Evolutionary conservation across 2,797 vertebrate species (phyloP).

Genomic region (Anomalospiza imberbis): DNA sequence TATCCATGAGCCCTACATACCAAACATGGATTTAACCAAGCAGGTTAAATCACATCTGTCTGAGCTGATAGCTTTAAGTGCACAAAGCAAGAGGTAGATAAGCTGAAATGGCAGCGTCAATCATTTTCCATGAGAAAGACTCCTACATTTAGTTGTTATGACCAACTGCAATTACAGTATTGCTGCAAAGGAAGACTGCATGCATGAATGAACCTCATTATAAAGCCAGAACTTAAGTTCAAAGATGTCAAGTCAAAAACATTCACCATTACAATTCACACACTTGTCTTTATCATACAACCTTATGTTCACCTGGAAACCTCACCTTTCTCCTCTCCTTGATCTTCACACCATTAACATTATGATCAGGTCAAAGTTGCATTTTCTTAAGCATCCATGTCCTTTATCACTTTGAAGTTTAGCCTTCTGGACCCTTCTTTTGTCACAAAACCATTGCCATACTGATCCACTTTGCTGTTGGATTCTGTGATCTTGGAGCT

Average conservation of each 20-base stretch:
- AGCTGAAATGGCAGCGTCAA: conserved; percentile 17
- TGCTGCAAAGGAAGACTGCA: neutral
- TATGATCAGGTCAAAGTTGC: neutral
- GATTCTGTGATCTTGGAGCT: neutral
- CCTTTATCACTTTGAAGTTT: neutral
- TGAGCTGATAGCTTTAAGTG: neutral
- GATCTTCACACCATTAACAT: conserved; percentile 19
- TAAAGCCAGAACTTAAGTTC: neutral
- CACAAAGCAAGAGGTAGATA: conserved; percentile 26
- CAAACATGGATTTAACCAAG: neutral
- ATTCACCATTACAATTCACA: neutral
- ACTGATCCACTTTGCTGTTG: neutral
- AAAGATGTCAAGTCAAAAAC: neutral
- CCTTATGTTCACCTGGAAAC: neutral
- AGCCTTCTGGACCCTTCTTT: neutral
- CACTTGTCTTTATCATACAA: neutral
- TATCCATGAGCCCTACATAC: neutral
- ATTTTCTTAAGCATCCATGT: conserved; percentile 7
- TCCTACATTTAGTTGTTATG: neutral
- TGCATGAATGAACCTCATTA: neutral
- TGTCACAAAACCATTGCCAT: neutral
- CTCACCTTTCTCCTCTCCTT: conserved; percentile 45
- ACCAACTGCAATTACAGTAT: neutral
- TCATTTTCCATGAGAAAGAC: neutral
- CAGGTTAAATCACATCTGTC: neutral